phyloP scores from a whole-genome alignment of 2,888 invertebrate genomes.

The Parochlus steinenii region DNA sequence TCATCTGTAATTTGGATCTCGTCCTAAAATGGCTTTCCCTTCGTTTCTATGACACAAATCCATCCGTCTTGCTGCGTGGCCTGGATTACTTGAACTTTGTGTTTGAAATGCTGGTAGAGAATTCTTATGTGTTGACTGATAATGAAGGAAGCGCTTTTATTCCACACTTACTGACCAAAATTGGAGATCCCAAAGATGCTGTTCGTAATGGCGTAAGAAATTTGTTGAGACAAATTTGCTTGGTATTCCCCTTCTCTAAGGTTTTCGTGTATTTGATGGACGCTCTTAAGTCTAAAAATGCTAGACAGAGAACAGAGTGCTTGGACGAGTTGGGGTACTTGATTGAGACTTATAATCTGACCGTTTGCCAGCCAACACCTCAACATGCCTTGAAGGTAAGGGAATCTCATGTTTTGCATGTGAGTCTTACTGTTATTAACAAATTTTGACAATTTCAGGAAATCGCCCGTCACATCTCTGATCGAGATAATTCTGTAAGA shows the following conservation, averaged over 20 bases:
- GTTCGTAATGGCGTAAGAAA: slow-evolving; percentile 79
- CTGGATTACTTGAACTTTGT: slow-evolving; percentile 77
- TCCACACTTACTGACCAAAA: slow-evolving; percentile 87
- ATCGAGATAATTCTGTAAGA: slow-evolving; percentile 88
- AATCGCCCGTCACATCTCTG: slow-evolving; percentile 87
- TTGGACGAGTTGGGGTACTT: slow-evolving; percentile 78
- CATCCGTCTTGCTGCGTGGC: slow-evolving; percentile 89
- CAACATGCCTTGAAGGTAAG: slow-evolving; percentile 55
- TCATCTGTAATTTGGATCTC: slow-evolving; percentile 82
- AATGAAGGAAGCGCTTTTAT: slow-evolving; percentile 85
- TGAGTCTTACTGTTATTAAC: too few species aligned
- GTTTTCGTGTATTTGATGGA: slow-evolving; percentile 85
- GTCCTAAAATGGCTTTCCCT: slow-evolving; percentile 93
- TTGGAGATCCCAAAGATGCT: slow-evolving; percentile 92
- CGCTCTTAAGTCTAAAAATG: slow-evolving; percentile 91
- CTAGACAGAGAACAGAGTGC: slow-evolving; percentile 90
- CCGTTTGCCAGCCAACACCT: slow-evolving; percentile 67
- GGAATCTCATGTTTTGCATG: too few species aligned
- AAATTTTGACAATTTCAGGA: too few species aligned
- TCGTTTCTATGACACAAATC: slow-evolving; percentile 97
- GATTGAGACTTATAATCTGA: slow-evolving; percentile 70
- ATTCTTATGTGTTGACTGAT: slow-evolving; percentile 74
- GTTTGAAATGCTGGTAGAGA: slow-evolving; percentile 62
- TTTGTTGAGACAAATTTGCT: slow-evolving; percentile 67
- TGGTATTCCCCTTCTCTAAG: slow-evolving; percentile 76